A percentile compares a stretch with the other conserved stretches of the same genome.
Conservation (phyloP, 2,797 vertebrate genomes). For the Pangasius krempfi region DNA sequence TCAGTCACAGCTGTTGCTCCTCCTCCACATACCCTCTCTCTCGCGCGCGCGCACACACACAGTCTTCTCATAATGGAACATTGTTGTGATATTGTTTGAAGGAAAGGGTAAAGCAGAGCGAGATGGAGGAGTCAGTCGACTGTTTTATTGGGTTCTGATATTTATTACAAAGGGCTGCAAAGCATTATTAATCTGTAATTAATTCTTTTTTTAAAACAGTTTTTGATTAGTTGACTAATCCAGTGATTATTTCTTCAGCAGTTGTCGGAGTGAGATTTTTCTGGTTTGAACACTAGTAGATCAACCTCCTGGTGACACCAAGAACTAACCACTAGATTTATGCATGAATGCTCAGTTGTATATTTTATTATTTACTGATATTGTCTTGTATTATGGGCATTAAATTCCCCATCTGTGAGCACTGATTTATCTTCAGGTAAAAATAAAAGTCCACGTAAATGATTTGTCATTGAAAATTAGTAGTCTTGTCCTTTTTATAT, state of each 20-base stretch:
- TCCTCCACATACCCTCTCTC: constrained; percentile 42
- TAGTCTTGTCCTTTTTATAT: neutral
- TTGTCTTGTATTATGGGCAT: neutral
- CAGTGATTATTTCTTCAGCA: neutral
- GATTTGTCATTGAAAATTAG: neutral
- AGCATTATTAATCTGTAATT: neutral
- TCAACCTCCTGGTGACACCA: no score
- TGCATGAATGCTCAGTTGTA: neutral
- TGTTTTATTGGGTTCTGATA: neutral
- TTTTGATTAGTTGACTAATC: neutral
- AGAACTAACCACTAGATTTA: neutral
- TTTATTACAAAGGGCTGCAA: neutral
- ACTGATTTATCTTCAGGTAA: neutral
- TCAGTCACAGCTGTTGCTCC: constrained; percentile 75
- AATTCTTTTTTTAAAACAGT: neutral
- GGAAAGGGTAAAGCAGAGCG: constrained; percentile 39
- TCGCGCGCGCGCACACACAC: constrained; percentile 26
- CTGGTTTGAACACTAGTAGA: neutral
- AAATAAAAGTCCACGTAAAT: neutral
- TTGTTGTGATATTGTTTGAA: constrained; percentile 65
- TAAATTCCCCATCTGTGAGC: neutral
- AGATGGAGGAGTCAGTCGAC: neutral
- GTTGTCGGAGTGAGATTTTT: neutral
- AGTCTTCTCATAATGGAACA: constrained; percentile 61
- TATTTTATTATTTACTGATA: neutral